Conservation (phyloP, 2,113 vertebrate genomes). For the Triplophysa dalaica region DNA sequence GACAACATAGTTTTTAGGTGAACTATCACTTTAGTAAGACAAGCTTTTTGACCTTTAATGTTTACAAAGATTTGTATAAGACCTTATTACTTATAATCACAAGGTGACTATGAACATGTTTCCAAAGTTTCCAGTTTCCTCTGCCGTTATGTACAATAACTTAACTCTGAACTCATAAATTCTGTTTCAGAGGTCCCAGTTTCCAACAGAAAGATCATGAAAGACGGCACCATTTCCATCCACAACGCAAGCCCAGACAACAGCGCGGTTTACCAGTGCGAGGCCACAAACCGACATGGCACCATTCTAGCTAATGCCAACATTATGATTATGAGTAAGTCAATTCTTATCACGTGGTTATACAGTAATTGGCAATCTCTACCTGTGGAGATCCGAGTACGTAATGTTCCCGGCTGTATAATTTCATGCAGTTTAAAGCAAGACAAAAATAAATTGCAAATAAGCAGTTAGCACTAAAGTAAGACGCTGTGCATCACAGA, state of each 20-base stretch:
- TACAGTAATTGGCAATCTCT: not conserved
- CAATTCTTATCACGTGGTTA: not conserved
- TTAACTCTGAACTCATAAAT: not conserved
- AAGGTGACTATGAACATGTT: not conserved
- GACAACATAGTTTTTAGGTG: too few species aligned
- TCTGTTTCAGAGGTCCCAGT: slow-evolving; percentile 63
- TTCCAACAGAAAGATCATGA: slow-evolving; percentile 63
- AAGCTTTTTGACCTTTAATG: too few species aligned
- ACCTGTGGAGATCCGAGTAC: not conserved
- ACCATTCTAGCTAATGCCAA: slow-evolving; percentile 87
- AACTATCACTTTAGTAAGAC: too few species aligned
- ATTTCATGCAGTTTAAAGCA: not conserved
- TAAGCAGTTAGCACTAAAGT: not conserved
- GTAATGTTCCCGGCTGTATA: not conserved
- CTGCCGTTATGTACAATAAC: not conserved
- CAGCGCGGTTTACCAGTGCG: slow-evolving; percentile 91
- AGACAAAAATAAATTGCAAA: not conserved
- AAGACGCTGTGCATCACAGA: not conserved
- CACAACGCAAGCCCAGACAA: slow-evolving; percentile 80
- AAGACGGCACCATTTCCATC: slow-evolving; percentile 76
- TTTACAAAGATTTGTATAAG: too few species aligned
- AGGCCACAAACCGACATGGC: slow-evolving; percentile 87
- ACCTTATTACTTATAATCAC: too few species aligned
- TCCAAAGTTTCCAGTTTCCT: too few species aligned
- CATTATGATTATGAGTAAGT: slow-evolving; percentile 89